Conservation (phyloP, 1,140 invertebrate genomes). For the Leptinotarsa undecemlineata region DNA sequence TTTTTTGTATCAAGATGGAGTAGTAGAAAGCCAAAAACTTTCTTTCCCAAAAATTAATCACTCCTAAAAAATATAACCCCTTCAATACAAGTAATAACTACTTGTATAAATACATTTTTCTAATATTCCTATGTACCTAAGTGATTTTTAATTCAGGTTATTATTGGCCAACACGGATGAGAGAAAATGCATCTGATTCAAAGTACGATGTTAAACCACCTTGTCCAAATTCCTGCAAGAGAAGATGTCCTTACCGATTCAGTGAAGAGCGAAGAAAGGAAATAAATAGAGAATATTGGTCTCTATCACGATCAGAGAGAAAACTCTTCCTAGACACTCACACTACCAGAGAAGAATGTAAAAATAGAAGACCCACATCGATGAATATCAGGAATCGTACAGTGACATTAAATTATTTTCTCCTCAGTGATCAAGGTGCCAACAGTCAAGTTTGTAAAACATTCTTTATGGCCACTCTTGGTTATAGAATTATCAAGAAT, state of each 20-base stretch:
- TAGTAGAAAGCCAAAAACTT: no score
- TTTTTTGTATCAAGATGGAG: no score
- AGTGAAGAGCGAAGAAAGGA: background rate
- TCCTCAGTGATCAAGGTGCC: background rate
- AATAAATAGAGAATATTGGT: conserved; percentile 1
- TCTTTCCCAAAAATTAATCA: no score
- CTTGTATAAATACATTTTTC: no score
- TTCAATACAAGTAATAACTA: no score
- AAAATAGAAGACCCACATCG: background rate
- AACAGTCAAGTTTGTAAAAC: background rate
- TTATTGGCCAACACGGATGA: no score
- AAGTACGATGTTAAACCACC: background rate
- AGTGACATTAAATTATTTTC: background rate
- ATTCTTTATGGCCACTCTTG: background rate
- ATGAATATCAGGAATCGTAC: background rate
- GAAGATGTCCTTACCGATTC: background rate
- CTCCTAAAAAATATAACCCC: no score
- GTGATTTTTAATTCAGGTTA: no score
- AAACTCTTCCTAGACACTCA: background rate
- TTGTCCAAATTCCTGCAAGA: background rate
- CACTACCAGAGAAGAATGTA: background rate
- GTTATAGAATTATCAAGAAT: background rate
- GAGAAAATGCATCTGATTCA: background rate
- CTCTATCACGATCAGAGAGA: background rate
- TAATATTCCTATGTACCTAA: no score